Evolutionary conservation across 2,113 vertebrate species (phyloP).

Genomic region (Planiliza haematocheilus): DNA sequence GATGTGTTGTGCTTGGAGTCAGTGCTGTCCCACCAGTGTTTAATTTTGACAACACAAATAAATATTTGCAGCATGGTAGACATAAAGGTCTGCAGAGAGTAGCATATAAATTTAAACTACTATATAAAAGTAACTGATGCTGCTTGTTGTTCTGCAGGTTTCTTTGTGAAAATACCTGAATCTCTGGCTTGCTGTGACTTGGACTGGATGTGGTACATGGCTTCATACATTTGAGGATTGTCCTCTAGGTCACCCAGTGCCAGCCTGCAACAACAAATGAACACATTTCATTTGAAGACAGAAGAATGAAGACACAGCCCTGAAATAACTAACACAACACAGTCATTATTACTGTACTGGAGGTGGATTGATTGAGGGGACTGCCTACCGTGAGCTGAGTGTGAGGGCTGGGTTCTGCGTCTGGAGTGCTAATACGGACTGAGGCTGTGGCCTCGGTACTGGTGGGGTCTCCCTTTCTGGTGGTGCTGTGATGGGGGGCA

Average conservation of each 20-base stretch:
- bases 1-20: neutral
- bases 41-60: neutral
- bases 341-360: neutral
- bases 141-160: no score
- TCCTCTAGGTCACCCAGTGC: constrained; percentile 86
- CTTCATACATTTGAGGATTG: constrained; percentile 88
- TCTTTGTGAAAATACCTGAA: constrained; percentile 83
- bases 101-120: neutral
- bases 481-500: constrained; percentile 68
- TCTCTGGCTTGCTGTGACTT: constrained; percentile 74
- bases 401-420: constrained; percentile 73
- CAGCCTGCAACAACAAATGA: constrained; percentile 56
- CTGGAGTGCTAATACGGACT: constrained; percentile 57
- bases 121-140: neutral
- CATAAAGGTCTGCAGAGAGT: neutral
- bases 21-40: neutral
- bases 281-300: no score
- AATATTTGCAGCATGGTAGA: neutral
- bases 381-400: constrained; percentile 75
- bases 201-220: constrained; percentile 94
- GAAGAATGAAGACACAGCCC: neutral
- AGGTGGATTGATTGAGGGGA: neutral
- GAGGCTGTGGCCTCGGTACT: constrained; percentile 79
- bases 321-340: neutral
- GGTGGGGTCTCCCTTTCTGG: constrained; percentile 51